Evolutionary conservation across 92 coral and sea anemone species (phyloP).

Genomic region (Actinostola sp.): DNA sequence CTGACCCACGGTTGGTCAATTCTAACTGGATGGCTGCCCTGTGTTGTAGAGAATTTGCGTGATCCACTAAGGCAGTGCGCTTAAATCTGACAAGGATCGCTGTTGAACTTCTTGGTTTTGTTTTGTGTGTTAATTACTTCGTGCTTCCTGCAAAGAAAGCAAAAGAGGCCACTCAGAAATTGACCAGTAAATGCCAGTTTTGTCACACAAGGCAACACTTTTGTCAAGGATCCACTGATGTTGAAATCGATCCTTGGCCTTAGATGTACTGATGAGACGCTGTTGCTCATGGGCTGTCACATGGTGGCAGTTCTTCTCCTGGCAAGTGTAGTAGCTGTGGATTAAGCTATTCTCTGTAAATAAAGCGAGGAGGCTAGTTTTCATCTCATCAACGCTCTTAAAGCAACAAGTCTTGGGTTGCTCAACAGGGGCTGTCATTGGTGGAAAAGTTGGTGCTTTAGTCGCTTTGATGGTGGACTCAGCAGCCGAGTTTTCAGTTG

Average conservation of each 20-base stretch:
- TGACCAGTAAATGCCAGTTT: background rate
- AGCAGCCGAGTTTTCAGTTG: too few species aligned
- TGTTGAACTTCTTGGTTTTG: conserved; percentile 37
- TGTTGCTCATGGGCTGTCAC: too few species aligned
- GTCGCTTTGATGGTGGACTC: too few species aligned
- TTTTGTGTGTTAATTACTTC: conserved; percentile 23
- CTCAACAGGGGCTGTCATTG: too few species aligned
- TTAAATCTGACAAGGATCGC: conserved; percentile 37
- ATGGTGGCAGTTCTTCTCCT: too few species aligned
- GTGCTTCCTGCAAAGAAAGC: conserved; percentile 52
- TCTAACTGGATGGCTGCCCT: conserved; percentile 39
- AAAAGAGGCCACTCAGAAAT: conserved; percentile 50
- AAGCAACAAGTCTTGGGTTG: too few species aligned
- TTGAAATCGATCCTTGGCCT: conserved; percentile 5
- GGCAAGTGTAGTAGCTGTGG: too few species aligned
- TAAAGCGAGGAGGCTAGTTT: too few species aligned
- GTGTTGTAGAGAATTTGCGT: conserved; percentile 54
- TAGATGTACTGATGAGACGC: too few species aligned
- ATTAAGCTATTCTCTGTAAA: too few species aligned
- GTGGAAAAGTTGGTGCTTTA: too few species aligned
- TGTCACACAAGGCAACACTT: background rate
- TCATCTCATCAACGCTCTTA: too few species aligned
- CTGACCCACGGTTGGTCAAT: conserved; percentile 46
- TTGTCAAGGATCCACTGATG: conserved; percentile 11
- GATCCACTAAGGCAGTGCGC: conserved; percentile 20